Conservation (phyloP, 2,797 vertebrate genomes). For the Gobio occitaniae region DNA sequence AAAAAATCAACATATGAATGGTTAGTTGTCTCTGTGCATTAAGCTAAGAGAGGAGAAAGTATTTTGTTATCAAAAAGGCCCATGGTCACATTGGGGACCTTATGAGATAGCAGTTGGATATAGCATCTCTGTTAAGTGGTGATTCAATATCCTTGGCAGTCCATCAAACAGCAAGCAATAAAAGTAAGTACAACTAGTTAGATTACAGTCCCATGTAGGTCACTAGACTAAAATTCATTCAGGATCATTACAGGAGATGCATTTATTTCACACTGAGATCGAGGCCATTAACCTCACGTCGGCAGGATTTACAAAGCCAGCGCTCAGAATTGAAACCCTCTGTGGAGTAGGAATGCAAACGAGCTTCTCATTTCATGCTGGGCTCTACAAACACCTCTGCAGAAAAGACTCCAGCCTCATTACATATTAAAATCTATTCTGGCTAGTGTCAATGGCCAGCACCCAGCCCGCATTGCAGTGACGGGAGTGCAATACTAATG, state of each 20-base stretch:
- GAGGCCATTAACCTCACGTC: slow-evolving; percentile 55
- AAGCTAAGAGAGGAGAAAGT: neutral
- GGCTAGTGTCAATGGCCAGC: slow-evolving; percentile 48
- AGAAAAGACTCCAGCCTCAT: slow-evolving; percentile 62
- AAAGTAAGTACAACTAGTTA: slow-evolving; percentile 32
- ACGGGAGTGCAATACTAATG: slow-evolving; percentile 68
- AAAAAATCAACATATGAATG: neutral
- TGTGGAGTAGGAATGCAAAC: slow-evolving; percentile 52
- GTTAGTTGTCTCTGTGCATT: neutral
- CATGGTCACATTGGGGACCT: slow-evolving; percentile 22
- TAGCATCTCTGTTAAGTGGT: slow-evolving; percentile 11
- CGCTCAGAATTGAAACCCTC: slow-evolving; percentile 37
- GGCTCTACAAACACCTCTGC: slow-evolving; percentile 62
- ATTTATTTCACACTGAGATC: slow-evolving; percentile 46
- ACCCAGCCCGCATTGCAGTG: slow-evolving; percentile 52
- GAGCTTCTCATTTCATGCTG: slow-evolving; percentile 46
- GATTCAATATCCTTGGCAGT: slow-evolving; percentile 27
- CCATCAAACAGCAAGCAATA: slow-evolving; percentile 42
- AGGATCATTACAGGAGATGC: slow-evolving; percentile 60
- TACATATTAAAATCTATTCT: slow-evolving; percentile 72
- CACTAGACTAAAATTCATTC: slow-evolving; percentile 49
- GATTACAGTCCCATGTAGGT: slow-evolving; percentile 45
- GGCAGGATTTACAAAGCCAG: slow-evolving; percentile 50
- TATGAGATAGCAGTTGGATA: slow-evolving; percentile 26
- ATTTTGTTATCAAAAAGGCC: neutral